Percentiles rank a stretch among this genome's conserved stretches.
These are phyloP conservation scores for Cryptomyrus ogoouensis DNA, from an alignment of 2,113 vertebrate species.

Conservation along the genomic window DNA sequence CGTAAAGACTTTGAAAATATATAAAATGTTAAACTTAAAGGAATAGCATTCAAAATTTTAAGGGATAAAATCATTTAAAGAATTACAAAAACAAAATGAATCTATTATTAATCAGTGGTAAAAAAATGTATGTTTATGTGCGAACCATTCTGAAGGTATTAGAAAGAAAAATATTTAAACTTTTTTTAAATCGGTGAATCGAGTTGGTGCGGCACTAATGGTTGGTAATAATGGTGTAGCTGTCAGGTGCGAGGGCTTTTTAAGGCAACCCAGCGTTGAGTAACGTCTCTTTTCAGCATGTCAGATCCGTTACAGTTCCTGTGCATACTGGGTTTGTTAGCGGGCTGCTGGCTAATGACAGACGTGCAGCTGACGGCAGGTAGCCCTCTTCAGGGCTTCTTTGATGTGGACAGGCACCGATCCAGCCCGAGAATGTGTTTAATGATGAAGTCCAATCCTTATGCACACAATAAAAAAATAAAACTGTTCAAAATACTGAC, in stretches of 20 bases:
- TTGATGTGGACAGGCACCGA: not conserved
- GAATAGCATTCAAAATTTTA: not conserved
- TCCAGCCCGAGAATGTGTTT: not conserved
- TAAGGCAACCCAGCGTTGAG: not conserved
- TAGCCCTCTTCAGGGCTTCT: not conserved
- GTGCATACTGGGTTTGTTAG: not conserved
- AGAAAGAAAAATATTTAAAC: not conserved
- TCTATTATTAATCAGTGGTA: not conserved
- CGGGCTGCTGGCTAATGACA: not conserved
- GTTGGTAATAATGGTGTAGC: not conserved
- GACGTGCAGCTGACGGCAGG: not conserved
- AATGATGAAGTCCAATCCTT: not conserved
- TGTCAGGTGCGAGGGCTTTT: not conserved
- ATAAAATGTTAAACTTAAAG: not conserved
- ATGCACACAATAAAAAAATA: not conserved
- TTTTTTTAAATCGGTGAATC: not conserved
- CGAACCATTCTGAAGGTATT: not conserved
- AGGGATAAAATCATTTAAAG: not conserved
- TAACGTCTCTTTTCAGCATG: not conserved
- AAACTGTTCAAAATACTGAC: not conserved
- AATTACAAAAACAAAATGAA: not conserved
- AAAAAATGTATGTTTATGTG: not conserved
- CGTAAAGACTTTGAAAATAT: not conserved
- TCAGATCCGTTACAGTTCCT: not conserved
- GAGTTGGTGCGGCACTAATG: not conserved